Evolutionary conservation across 2,888 invertebrate species (phyloP), one percentile per base, ranked within the genome.

Genomic region (Galerucella nymphaeae): DNA sequence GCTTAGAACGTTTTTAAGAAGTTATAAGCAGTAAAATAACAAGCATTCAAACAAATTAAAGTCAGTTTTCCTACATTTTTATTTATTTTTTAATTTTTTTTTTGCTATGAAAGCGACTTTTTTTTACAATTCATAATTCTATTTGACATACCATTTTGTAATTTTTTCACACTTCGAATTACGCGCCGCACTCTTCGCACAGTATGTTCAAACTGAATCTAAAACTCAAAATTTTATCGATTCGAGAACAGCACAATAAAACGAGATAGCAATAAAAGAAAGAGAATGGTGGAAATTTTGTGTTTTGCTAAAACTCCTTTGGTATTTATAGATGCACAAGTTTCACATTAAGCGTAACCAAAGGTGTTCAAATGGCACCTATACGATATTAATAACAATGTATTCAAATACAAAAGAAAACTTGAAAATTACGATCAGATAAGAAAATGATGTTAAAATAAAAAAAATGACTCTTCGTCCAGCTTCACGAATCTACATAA

Each of bases 121-220:
- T 23, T 23, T 23, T 23, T 5, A 42, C 6, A 11, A 42, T 42
- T 4, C 2, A 11, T 42, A 53, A 53, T 9, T 9, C 6, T 53
- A 18, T 8, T 53, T 9, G 16, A 61, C 61, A 41, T 61, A 61
- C 61, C 61, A 61, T 61, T 61, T 61, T 42, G 41, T 11, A 1
- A 20, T 13, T 20, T 20, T 61, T 38, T 41, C 5, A 41, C 38
- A n/a, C 16, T 23, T 16, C 16, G 30, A 68, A 61, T 18, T 41
- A 41, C 10, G 38, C 62, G 30, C 14, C 41, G 10, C 53, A 63
- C 55, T 63, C 68, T 61, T 38, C 68, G 68, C 62, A 69, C 68
- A 62, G 55, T 45, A 50, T 63, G 55, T 45, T 70, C 20, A 23
- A 70, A 70, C 63, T 70, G 61, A 61, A 61, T 61, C 38, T 10